phyloP scores from a whole-genome alignment of 2,888 invertebrate species.

The Melanostoma mellinum region DNA sequence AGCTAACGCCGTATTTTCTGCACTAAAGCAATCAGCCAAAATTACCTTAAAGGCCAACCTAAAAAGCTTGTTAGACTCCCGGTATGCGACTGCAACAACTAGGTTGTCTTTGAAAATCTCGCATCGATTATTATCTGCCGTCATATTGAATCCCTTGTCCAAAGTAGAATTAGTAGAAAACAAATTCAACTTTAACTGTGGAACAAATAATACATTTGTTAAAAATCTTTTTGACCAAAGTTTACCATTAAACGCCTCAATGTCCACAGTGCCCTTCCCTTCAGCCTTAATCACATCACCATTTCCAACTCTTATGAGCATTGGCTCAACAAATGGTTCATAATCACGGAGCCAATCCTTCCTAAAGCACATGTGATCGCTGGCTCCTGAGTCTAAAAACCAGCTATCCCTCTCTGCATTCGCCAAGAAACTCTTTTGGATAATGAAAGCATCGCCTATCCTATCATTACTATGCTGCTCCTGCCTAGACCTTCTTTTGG shows the following conservation, averaged over 20 bases:
- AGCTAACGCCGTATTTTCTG: no score
- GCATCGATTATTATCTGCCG: conserved; percentile 14
- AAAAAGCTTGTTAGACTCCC: no score
- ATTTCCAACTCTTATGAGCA: conserved; percentile 48
- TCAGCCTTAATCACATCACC: conserved; percentile 51
- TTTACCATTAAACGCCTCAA: conserved; percentile 65
- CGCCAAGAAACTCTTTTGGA: background rate
- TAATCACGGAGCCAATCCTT: conserved; percentile 32
- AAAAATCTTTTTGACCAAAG: conserved; percentile 63
- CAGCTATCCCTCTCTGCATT: conserved; percentile 8
- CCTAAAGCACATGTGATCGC: conserved; percentile 30
- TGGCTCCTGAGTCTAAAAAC: conserved; percentile 46
- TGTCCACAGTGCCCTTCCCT: conserved; percentile 62
- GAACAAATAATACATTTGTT: conserved; percentile 70
- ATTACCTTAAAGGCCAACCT: no score
- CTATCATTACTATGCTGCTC: background rate
- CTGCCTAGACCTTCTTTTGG: background rate
- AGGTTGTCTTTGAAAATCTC: no score
- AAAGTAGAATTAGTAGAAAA: conserved; percentile 70
- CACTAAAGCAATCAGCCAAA: no score
- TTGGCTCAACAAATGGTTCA: conserved; percentile 15
- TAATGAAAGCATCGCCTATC: conserved; percentile 12
- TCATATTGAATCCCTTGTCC: conserved; percentile 61
- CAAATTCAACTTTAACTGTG: conserved; percentile 64
- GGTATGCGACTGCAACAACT: no score